Conservation (phyloP, 2,113 vertebrate species). For the Prochilodus magdalenae region DNA sequence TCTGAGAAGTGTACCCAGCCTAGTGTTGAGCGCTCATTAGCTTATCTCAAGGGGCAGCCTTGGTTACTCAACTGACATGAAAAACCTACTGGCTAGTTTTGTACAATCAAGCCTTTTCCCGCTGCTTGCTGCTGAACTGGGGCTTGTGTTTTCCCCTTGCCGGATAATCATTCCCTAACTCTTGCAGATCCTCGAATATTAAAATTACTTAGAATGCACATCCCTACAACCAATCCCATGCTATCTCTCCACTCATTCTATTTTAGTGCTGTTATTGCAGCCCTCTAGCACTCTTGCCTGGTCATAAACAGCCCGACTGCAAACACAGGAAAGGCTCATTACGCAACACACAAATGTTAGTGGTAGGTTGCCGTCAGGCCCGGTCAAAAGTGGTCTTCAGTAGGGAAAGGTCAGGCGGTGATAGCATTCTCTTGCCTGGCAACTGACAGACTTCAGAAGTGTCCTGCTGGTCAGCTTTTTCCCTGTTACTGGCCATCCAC, state of each 20-base stretch:
- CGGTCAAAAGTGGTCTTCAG: not conserved
- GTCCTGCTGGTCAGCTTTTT: not conserved
- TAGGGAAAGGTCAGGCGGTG: not conserved
- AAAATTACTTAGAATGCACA: no score
- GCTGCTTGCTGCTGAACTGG: no score
- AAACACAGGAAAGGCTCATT: not conserved
- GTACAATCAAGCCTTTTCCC: no score
- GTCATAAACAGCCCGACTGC: not conserved
- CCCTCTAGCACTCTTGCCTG: not conserved
- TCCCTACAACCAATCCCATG: no score
- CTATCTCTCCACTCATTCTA: not conserved
- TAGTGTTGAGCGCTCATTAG: no score
- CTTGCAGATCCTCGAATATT: no score
- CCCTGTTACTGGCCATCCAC: not conserved
- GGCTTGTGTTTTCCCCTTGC: no score
- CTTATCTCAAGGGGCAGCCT: no score
- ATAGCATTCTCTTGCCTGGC: not conserved
- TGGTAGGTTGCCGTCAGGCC: not conserved
- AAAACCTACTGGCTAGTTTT: no score
- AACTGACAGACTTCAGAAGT: not conserved
- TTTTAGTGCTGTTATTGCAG: slow-evolving; percentile 16
- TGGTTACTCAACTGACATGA: no score
- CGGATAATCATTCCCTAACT: no score
- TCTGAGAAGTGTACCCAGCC: no score
- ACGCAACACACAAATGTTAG: not conserved